phyloP scores from a whole-genome alignment of 2,888 invertebrate species.

The Perdita meconis region DNA sequence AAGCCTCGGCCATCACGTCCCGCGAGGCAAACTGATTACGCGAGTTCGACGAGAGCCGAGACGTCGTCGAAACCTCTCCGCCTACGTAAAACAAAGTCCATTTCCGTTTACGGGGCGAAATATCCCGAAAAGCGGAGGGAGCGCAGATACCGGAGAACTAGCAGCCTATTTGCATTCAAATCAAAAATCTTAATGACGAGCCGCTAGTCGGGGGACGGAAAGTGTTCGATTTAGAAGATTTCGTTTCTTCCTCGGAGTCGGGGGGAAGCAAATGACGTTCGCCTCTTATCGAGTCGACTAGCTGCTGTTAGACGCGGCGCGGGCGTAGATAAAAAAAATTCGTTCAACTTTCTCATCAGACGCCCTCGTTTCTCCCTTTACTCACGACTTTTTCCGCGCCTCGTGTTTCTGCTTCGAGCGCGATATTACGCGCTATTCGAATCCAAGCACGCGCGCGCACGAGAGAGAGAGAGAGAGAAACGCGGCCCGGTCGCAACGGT shows the following conservation, averaged over 20 bases:
- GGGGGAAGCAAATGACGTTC: constrained; percentile 50
- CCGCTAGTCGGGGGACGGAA: constrained; percentile 52
- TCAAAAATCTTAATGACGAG: constrained; percentile 69
- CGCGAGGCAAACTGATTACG: constrained; percentile 12
- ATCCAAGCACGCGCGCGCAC: neutral
- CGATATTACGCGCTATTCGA: constrained; percentile 12
- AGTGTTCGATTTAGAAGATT: constrained; percentile 66
- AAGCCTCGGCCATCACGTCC: neutral
- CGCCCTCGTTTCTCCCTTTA: neutral
- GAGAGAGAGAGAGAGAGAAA: neutral
- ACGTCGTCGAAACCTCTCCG: neutral
- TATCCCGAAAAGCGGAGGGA: constrained; percentile 12
- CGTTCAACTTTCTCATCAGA: constrained; percentile 52
- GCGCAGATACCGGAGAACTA: constrained; percentile 37
- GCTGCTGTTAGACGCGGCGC: constrained; percentile 18
- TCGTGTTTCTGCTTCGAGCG: neutral
- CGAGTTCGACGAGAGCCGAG: constrained; percentile 1
- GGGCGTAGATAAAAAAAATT: constrained; percentile 50
- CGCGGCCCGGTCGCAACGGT: neutral
- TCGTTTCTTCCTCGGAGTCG: constrained; percentile 31
- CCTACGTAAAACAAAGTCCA: constrained; percentile 32
- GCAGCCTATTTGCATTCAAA: constrained; percentile 69
- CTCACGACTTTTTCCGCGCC: no score
- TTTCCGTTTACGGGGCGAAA: constrained; percentile 49
- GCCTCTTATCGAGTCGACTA: constrained; percentile 51